These are phyloP conservation scores for Ellobius talpinus DNA, from an alignment of 2,113 vertebrate genomes.

Conservation along the genomic window DNA sequence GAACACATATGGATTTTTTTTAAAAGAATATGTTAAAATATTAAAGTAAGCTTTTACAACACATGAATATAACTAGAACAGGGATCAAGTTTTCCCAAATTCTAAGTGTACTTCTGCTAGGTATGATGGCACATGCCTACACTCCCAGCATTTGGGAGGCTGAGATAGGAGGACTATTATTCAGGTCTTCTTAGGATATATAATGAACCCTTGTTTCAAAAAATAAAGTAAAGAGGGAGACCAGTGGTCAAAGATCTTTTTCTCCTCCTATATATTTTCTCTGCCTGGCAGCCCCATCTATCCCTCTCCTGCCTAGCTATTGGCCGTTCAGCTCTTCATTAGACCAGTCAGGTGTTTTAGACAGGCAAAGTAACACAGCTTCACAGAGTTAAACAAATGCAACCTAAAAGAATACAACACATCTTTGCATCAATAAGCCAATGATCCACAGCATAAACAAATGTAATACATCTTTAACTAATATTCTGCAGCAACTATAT, in stretches of 20 bases:
- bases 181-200: background rate
- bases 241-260: background rate
- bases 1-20: too few species aligned
- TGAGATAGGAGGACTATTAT: background rate
- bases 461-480: too few species aligned
- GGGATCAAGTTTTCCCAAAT: background rate
- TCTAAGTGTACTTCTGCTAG: background rate
- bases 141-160: background rate
- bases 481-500: background rate
- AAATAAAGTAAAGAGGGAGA: background rate
- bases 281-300: too few species aligned
- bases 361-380: too few species aligned
- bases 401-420: too few species aligned
- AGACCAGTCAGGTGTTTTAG: too few species aligned
- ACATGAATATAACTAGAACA: background rate
- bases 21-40: conserved; percentile 7
- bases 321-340: too few species aligned
- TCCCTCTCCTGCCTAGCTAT: too few species aligned
- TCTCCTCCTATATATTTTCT: too few species aligned
- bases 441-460: too few species aligned
- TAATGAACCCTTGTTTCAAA: background rate
- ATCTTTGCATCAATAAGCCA: too few species aligned
- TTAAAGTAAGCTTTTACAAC: background rate
- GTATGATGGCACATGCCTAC: background rate
- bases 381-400: too few species aligned